These are phyloP conservation scores for Phocoena phocoena DNA, from an alignment of 2,113 vertebrate species.

Conservation along the genomic window DNA sequence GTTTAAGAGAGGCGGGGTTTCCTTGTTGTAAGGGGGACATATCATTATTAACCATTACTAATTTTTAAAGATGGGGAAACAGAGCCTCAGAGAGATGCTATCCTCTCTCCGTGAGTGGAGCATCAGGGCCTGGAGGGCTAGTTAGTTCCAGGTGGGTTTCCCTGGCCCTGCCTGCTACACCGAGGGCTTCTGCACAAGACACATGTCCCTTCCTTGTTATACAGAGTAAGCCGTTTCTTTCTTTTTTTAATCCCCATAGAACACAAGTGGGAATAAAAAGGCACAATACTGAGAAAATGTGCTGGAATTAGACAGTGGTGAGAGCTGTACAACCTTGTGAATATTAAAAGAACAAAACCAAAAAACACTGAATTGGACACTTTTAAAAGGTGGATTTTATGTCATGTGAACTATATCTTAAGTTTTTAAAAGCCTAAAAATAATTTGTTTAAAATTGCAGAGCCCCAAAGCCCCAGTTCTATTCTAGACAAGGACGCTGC, in stretches of 20 bases:
- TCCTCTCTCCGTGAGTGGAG: not conserved
- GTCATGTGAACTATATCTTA: not conserved
- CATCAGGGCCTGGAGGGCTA: fast-evolving
- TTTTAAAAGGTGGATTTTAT: not conserved
- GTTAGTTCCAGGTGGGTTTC: no score
- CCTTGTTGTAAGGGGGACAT: not conserved
- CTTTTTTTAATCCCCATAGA: not conserved
- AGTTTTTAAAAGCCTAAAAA: not conserved
- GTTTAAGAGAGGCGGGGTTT: not conserved
- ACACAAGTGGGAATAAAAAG: not conserved
- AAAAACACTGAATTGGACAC: not conserved
- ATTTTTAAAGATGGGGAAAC: not conserved
- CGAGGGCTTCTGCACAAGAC: not conserved
- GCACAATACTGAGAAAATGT: not conserved
- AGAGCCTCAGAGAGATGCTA: not conserved
- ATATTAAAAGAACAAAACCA: no score
- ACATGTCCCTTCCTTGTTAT: not conserved
- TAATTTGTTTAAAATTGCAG: not conserved
- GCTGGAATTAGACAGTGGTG: not conserved
- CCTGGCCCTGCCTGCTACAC: not conserved
- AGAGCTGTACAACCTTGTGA: not conserved
- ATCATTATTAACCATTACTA: not conserved
- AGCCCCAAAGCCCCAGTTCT: not conserved
- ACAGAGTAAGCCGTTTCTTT: not conserved
- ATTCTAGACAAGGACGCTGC: not conserved